Evolutionary conservation across 2,888 invertebrate genomes (phyloP), one percentile per base, ranked within the genome.

Genomic region (Agrotis exclamationis): DNA sequence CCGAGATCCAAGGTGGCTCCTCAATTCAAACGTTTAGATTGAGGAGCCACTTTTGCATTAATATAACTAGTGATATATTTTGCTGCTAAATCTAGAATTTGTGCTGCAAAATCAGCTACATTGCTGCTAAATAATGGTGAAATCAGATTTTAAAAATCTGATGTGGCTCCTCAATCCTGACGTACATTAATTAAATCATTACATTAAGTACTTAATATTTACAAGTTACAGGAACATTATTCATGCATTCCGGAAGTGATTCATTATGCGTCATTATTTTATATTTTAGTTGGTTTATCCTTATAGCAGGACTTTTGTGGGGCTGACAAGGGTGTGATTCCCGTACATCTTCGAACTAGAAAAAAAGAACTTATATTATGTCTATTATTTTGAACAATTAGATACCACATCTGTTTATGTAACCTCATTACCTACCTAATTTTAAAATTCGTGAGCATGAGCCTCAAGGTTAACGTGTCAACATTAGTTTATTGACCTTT

Each of bases 211-310:
- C 58, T 22, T 47, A 72, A 63, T 80, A 82, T 75, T 77, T 81
- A 84, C 82, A 80, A 79, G 76, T 74, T 60, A 76, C 76, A 84
- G 84, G 83, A 85, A 85, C 83, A 79, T 78, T 66, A 73, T 67
- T 70, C 20, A 66, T 56, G 68, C 22, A 74, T 70, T 44, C 22
- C 53, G 53, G 50, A 58, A 67, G 48, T 75, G 76, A 79, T 75
- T 80, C 65, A 80, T 72, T 80, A 73, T 70, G 70, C 50, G 57
- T 48, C 22, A 51, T 33, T 48, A 51, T 4, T 20, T 24, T 22
- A n/a, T 39, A 53, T 22, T 6, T 11, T 57, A 39, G 39, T 45
- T 24, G 22, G 11, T 47, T 45, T 59, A 1, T 39, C 53, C 56
- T 51, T 65, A 28, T 1, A 28, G 1, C 51, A 22, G 18, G 16